A percentile compares a stretch with the other conserved stretches of the same genome.
phyloP scores from a whole-genome alignment of 2,888 invertebrate genomes.

The Vesta saturnalis region DNA sequence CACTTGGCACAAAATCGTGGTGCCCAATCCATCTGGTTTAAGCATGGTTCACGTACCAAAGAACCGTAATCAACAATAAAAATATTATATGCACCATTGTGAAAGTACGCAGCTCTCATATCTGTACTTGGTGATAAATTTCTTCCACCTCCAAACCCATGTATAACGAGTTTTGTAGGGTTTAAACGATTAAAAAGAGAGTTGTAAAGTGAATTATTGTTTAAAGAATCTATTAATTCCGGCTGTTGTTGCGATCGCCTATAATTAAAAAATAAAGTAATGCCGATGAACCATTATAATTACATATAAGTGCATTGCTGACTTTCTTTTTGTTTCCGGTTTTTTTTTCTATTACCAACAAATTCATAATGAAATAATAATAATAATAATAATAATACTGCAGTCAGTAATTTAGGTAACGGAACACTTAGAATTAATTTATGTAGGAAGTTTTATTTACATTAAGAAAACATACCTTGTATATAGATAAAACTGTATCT shows the following conservation, averaged over 20 bases:
- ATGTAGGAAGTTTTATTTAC: too few species aligned
- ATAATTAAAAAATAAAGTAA: conserved; percentile 39
- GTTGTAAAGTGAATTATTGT: conserved; percentile 74
- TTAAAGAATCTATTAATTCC: conserved; percentile 75
- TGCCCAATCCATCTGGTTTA: conserved; percentile 68
- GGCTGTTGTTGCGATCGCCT: conserved; percentile 81
- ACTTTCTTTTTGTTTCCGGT: neutral
- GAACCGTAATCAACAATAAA: conserved; percentile 87
- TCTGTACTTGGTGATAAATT: conserved; percentile 86
- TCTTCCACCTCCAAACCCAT: conserved; percentile 90
- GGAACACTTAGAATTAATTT: too few species aligned
- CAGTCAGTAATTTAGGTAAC: too few species aligned
- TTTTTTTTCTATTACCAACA: too few species aligned
- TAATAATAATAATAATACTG: too few species aligned
- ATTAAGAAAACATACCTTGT: conserved; percentile 74
- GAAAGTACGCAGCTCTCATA: conserved; percentile 84
- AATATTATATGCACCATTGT: conserved; percentile 82
- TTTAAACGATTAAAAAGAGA: conserved; percentile 82
- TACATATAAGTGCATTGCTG: neutral
- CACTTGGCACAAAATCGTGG: conserved; percentile 70
- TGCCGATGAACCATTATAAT: too few species aligned
- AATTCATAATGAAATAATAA: too few species aligned
- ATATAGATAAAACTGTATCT: conserved; percentile 84
- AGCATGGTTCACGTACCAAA: conserved; percentile 83
- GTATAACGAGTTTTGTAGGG: conserved; percentile 88